These are phyloP conservation scores for Nansenia antarctica DNA, from an alignment of 2,113 vertebrate genomes.

Conservation along the genomic window DNA sequence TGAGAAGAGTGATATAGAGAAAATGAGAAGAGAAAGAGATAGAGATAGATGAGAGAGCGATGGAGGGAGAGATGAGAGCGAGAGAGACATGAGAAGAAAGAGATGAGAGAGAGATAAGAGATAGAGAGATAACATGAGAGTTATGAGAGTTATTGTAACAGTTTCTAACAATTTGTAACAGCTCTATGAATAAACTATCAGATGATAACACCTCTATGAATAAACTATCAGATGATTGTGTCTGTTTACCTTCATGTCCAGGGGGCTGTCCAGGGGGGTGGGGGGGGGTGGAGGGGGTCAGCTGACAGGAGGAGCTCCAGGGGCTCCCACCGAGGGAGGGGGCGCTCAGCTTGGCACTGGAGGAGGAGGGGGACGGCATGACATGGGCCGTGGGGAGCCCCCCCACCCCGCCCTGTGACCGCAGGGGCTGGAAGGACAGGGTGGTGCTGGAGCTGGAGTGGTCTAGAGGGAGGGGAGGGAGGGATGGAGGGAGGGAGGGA, in stretches of 20 bases:
- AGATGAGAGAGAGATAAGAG: no score
- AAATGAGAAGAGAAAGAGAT: no score
- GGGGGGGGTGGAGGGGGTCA: background rate
- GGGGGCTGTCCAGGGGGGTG: constrained; percentile 63
- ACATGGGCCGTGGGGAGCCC: constrained; percentile 84
- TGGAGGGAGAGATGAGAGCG: no score
- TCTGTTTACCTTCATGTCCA: constrained; percentile 92
- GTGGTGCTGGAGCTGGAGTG: constrained; percentile 89
- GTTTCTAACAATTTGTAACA: no score
- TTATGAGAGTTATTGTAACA: no score
- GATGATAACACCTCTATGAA: no score
- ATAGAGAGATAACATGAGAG: no score
- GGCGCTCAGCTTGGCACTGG: constrained; percentile 69
- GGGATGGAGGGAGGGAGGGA: background rate
- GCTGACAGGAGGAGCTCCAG: constrained; percentile 76
- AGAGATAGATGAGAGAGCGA: no score
- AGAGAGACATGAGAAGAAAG: no score
- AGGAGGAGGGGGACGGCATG: constrained; percentile 79
- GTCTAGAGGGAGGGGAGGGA: constrained; percentile 68
- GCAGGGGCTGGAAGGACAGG: constrained; percentile 81
- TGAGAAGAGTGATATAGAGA: no score
- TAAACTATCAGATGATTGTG: no score
- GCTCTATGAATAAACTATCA: no score
- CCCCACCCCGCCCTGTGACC: constrained; percentile 75
- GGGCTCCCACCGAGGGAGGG: constrained; percentile 32